Evolutionary conservation across 2,113 vertebrate genomes (phyloP), one percentile per base, ranked within the genome.

Genomic region (Zosterops japonicus): DNA sequence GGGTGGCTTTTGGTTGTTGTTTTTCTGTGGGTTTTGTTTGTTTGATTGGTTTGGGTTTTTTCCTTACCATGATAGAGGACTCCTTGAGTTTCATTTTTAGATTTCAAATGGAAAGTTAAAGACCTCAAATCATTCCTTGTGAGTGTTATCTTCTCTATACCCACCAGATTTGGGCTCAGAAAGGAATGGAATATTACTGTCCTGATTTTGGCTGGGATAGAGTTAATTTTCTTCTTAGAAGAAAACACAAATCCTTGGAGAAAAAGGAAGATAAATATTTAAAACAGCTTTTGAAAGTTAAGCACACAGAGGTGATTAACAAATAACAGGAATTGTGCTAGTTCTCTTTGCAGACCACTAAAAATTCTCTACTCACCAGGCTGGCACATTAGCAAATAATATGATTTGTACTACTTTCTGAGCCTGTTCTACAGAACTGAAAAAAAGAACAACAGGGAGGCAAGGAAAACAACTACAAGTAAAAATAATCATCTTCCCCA

Each of bases 321-420:
- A 92, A 95, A 93, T 93, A 90, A 77, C 39, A 95, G 77, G 67
- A 82, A 91, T 49, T 90, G 47, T 76, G n/a, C 74, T 77, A 90
- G 52, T 64, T 87, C 50, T 83, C 49, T 93, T 93, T 90, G 74
- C 68, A 94, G 65, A 83, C 33, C 56, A 44, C 89, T 87, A 63
- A 76, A 90, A 87, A 81, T 85, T 90, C 72, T 70, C 39, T 35
- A 35, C 88, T 95, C 69, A 72, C 80, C 81, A 87, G 83, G 67
- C 22, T 79, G 65, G 57, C 65, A 84, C 74, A 92, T 95, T 95
- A 95, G 83, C 77, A 96, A 96, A 95, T 96, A 95, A 87, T 90
- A 63, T 52, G 55, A 95, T 92, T 95, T 89, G 77, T 91, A 80
- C 92, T 83, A 63, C 60, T 93, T 94, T 94, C 80, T 93, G 46